Evolutionary conservation across 1,140 invertebrate genomes (phyloP).

Genomic region (Diuraphis noxia): DNA sequence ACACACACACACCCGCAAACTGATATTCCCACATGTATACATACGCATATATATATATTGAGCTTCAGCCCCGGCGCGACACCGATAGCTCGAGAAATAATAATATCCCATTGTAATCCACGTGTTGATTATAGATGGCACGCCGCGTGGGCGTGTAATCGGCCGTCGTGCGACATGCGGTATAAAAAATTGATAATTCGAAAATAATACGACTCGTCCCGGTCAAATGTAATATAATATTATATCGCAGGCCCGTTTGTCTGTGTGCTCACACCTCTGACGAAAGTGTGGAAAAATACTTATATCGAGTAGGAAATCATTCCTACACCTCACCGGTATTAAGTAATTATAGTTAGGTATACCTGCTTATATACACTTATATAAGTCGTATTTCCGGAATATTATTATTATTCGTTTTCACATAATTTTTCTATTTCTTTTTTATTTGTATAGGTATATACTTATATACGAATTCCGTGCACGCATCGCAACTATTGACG

Average conservation of each 20-base stretch:
- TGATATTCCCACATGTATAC: neutral
- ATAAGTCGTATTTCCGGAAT: neutral
- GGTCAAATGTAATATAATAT: neutral
- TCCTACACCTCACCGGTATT: neutral
- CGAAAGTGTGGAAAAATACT: slow-evolving; percentile 11
- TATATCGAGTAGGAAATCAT: slow-evolving; percentile 14
- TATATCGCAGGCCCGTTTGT: neutral
- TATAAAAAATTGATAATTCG: slow-evolving; percentile 52
- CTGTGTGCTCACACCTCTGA: slow-evolving; percentile 1
- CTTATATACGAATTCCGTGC: neutral
- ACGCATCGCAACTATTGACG: neutral
- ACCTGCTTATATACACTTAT: no score
- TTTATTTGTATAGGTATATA: no score
- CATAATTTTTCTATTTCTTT: neutral
- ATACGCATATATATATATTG: no score
- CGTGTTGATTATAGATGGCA: slow-evolving; percentile 37
- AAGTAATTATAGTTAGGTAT: neutral
- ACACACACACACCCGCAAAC: neutral
- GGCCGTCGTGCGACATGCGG: slow-evolving; percentile 36
- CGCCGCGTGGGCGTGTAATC: slow-evolving; percentile 25
- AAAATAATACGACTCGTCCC: slow-evolving; percentile 28
- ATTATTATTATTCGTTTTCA: neutral
- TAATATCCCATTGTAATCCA: slow-evolving; percentile 46
- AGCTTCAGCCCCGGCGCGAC: neutral
- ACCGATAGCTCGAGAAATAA: slow-evolving; percentile 14